Evolutionary conservation across 2,888 invertebrate species (phyloP), one percentile per base, ranked within the genome.

Genomic region (Colletes collaris): DNA sequence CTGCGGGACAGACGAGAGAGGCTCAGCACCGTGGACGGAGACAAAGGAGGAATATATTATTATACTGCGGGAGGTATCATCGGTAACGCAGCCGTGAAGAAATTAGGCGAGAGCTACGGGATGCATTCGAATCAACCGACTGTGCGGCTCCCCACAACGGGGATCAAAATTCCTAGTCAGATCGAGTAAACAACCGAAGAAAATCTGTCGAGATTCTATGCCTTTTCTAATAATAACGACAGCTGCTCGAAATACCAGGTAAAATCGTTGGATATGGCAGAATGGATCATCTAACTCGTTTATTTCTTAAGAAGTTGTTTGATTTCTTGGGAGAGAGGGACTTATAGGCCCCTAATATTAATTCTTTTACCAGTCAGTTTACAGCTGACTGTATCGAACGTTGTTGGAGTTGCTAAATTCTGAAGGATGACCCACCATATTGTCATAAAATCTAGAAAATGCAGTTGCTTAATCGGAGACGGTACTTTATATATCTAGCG

Each of bases 1-100:
- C 65, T 50, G 56, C 37, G 68, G 53, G 56, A 77, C 56, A 64
- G 16, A 50, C 50, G 40, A 56, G 19, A 56, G 64, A 62, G 53
- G 27, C 56, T 27, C 58, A 66, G 62, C n/a, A 66, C 58, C 62
- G 62, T n/a, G 66, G 71, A 68, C 19, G 62, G 63, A 78, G 73
- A 82, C 73, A 82, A 82, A 82, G 82, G 82, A 78, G 78, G 68
- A 82, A 68, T 82, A 67, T 78, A 83, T 82, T 78, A 70, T 70
- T 74, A 70, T 74, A 80, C 70, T 50, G 64, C 49, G 70, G 66
- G 52, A 63, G 79, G 67, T 79, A 70, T 75, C 81, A 76, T 71
- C 62, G 69, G 66, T 59, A 49, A 52, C 53, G 66, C 40, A 55
- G 53, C 67, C 70, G 66, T 8, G 81, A 71, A 64, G 67, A 71